Evolutionary conservation across 2,113 vertebrate species (phyloP), one percentile per base, ranked within the genome.

Genomic region (Clarias magur): DNA sequence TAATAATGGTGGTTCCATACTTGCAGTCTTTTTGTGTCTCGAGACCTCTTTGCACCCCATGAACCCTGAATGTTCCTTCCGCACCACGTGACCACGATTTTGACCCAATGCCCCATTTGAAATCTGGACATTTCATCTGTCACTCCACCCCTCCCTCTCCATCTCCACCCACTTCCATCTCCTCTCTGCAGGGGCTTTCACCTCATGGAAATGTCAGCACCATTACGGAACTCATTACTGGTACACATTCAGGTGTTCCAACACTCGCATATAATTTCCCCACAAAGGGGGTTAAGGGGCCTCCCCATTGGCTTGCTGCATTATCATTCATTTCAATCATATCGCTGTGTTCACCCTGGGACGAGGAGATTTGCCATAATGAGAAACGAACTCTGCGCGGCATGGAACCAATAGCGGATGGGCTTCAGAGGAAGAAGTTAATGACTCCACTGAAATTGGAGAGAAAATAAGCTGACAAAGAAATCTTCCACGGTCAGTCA

Each of bases 201-300:
- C 89, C 82, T 76, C 30, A 25, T 79, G 72, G 80, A 92, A 92
- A 91, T 90, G 88, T 88, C 91, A 91, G n/a, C 82, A 42, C 85
- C 70, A 88, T 84, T 89, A 87, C 54, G 8, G 53, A 92, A 85
- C 83, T 89, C 85, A 89, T 87, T 68, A 87, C 85, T 57, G 9
- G 81, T 81, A 91, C 60, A 88, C 72, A 86, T 59, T 75, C 88
- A 86, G 85, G 89, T 90, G 88, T 79, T 90, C 80, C 73, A 80
- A 83, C 80, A 89, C 79, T 84, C 81, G 78, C 82, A 81, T 88
- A 81, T 57, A 87, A 87, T 86, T 84, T 86, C 70, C 68, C 73
- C 57, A 87, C 65, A 88, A 54, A 78, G 83, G 59, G 38, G 79
- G 48, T 48, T 38, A 70, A 72, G 80, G 75, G 81, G 86, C 80